Conservation (phyloP, 2,113 vertebrate genomes). For the Eudyptes chrysolophus region DNA sequence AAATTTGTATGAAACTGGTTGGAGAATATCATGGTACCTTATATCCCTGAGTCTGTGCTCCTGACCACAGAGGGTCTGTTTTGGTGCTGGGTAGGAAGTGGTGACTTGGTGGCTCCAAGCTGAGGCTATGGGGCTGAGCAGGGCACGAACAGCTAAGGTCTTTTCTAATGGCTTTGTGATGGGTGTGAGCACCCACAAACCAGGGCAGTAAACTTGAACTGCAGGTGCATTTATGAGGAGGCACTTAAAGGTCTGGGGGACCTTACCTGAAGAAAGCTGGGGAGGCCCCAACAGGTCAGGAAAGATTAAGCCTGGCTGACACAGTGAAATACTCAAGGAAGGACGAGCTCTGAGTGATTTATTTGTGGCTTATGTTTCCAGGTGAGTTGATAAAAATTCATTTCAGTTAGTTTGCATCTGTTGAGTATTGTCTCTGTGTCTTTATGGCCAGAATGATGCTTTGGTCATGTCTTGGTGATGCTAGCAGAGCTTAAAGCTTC, state of each 20-base stretch:
- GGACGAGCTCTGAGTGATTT: background rate
- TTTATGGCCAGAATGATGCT: background rate
- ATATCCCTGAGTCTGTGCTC: no score
- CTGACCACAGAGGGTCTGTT: background rate
- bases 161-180: background rate
- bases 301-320: background rate
- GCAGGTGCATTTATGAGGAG: background rate
- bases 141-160: fast-evolving
- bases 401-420: background rate
- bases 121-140: background rate
- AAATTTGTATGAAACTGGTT: background rate
- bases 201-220: fast-evolving
- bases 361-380: background rate
- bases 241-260: background rate
- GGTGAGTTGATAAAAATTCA: slow-evolving; percentile 17
- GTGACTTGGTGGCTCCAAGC: background rate
- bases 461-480: background rate
- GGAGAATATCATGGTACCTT: background rate
- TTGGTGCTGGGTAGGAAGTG: fast-evolving
- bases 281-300: fast-evolving
- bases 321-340: background rate
- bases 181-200: background rate
- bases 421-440: background rate
- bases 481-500: background rate
- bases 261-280: background rate